Evolutionary conservation across 1,140 invertebrate species (phyloP).

Genomic region (Limonius californicus): DNA sequence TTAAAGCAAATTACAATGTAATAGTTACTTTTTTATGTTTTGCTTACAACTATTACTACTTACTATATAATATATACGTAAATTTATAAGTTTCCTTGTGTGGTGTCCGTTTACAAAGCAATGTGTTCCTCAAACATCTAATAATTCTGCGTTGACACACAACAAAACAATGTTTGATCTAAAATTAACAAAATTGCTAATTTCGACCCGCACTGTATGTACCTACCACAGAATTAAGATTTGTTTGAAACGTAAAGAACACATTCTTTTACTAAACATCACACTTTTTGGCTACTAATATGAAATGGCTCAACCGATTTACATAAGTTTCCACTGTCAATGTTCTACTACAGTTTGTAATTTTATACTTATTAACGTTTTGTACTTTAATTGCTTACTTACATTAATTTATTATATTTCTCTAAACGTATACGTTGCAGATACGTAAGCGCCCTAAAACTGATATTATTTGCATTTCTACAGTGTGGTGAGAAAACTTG

Average conservation of each 20-base stretch:
- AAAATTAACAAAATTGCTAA: too few species aligned
- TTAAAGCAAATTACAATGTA: neutral
- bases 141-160: too few species aligned
- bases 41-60: constrained; percentile 1
- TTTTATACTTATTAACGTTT: constrained; percentile 15
- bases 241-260: too few species aligned
- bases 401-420: constrained; percentile 12
- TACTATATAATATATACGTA: constrained; percentile 1
- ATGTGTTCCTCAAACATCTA: too few species aligned
- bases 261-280: too few species aligned
- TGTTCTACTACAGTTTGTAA: constrained; percentile 16
- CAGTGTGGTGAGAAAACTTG: too few species aligned
- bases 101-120: too few species aligned
- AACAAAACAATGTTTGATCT: too few species aligned
- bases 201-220: too few species aligned
- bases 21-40: neutral
- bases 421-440: neutral
- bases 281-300: neutral
- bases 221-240: too few species aligned
- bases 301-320: neutral
- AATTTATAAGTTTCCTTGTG: neutral
- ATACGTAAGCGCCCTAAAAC: neutral
- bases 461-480: constrained; percentile 1
- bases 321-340: constrained; percentile 7
- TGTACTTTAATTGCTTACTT: constrained; percentile 2